A percentile compares a stretch with the other conserved stretches of the same genome.
These are phyloP conservation scores for Eupsittula cactorum DNA, from an alignment of 2,113 vertebrate genomes.

Conservation along the genomic window DNA sequence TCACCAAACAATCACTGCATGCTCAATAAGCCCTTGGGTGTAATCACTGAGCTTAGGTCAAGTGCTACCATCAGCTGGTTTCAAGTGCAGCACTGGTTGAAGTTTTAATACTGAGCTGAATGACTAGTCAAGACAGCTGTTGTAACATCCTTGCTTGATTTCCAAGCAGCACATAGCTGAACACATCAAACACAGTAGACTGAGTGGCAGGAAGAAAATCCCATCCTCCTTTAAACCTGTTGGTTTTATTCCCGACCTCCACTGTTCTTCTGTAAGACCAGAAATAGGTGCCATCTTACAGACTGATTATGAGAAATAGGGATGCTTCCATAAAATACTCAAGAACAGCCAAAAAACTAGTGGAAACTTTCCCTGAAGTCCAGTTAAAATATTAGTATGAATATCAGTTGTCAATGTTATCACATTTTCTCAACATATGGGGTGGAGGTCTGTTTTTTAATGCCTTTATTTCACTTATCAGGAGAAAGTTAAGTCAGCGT, in stretches of 20 bases:
- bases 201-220: background rate
- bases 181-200: constrained; percentile 10
- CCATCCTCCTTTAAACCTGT: background rate
- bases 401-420: background rate
- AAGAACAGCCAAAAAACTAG: background rate
- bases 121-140: background rate
- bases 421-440: background rate
- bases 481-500: background rate
- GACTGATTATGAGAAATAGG: background rate
- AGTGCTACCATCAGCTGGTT: background rate
- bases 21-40: background rate
- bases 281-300: background rate
- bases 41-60: background rate
- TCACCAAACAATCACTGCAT: background rate
- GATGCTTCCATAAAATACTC: background rate
- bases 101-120: background rate
- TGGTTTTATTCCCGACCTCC: background rate
- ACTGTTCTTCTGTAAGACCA: background rate
- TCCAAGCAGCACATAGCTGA: background rate
- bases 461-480: background rate
- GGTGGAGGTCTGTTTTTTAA: background rate
- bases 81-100: background rate
- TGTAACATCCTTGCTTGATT: background rate
- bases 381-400: background rate
- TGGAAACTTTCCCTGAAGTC: background rate